Conservation (phyloP, 2,113 vertebrate genomes). For the Malaclemys terrapin region DNA sequence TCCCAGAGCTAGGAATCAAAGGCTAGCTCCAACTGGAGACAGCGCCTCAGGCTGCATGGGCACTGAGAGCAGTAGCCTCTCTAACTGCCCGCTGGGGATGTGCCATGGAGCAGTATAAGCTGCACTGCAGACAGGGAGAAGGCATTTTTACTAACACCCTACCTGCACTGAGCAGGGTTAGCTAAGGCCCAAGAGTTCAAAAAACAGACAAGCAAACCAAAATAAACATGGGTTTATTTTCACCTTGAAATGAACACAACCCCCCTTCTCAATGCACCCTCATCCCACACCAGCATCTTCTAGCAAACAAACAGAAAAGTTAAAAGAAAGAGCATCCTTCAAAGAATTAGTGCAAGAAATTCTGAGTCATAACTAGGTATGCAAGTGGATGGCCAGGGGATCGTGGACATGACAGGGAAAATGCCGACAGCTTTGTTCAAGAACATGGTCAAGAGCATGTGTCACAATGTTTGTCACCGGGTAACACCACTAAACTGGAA, state of each 20-base stretch:
- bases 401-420: not conserved
- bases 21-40: not conserved
- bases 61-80: not conserved
- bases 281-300: conserved; percentile 37
- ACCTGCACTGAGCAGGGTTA: not conserved
- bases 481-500: not conserved
- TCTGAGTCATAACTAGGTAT: conserved; percentile 32
- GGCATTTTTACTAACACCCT: not conserved
- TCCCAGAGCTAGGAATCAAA: not conserved
- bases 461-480: conserved; percentile 15
- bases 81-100: not conserved
- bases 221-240: conserved; percentile 45
- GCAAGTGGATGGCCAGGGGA: conserved; percentile 20
- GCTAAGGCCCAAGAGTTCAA: conserved; percentile 26
- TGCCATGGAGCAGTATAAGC: too few relatives aligned
- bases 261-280: conserved; percentile 37
- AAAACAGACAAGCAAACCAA: conserved; percentile 23
- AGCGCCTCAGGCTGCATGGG: not conserved
- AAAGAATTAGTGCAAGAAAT: conserved; percentile 27
- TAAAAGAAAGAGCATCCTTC: conserved; percentile 35
- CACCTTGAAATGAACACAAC: conserved; percentile 47
- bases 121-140: not conserved
- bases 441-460: not conserved
- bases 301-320: conserved; percentile 13
- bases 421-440: not conserved